Evolutionary conservation across 1,140 invertebrate genomes (phyloP).

Genomic region (Meloidogyne chitwoodi): DNA sequence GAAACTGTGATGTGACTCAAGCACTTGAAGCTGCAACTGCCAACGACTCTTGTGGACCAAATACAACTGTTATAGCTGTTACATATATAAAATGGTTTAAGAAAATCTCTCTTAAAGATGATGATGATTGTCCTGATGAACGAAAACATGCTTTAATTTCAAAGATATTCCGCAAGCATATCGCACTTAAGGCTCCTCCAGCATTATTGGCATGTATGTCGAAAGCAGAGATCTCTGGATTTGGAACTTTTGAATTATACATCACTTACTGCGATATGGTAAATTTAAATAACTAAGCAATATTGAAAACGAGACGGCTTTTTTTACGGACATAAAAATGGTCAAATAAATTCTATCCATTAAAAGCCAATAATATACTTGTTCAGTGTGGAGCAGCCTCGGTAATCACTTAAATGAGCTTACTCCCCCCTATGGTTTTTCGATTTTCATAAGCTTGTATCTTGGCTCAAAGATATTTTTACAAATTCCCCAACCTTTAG

Average conservation of each 20-base stretch:
- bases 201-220: background rate
- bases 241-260: background rate
- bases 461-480: no score
- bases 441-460: no score
- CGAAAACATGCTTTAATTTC: background rate
- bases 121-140: background rate
- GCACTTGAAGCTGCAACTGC: background rate
- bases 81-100: slow-evolving; percentile 4
- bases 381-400: no score
- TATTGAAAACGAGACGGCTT: no score
- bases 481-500: no score
- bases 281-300: background rate
- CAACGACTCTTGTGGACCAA: background rate
- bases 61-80: background rate
- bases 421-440: no score
- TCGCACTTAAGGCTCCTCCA: background rate
- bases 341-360: no score
- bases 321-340: no score
- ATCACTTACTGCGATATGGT: background rate
- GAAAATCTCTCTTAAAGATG: background rate
- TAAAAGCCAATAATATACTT: no score
- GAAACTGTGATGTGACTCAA: background rate
- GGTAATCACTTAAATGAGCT: no score
- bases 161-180: background rate
- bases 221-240: background rate